These are phyloP conservation scores for Mycalesis mineus DNA, from an alignment of 2,888 invertebrate species.

Conservation along the genomic window DNA sequence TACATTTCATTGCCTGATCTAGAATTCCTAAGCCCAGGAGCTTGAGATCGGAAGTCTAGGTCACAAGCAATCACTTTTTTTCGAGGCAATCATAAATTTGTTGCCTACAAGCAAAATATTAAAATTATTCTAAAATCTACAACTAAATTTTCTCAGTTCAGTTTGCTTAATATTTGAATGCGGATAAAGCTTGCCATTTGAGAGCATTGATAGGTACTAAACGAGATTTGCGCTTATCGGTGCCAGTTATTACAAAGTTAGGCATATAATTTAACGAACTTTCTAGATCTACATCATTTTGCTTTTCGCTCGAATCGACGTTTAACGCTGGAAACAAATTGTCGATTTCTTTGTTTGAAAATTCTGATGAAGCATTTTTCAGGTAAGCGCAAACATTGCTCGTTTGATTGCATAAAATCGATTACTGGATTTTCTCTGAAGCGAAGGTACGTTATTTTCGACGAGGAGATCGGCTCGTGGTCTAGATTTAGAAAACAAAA, in stretches of 20 bases:
- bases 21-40: too few species aligned
- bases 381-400: not conserved
- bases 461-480: not conserved
- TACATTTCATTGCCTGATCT: too few species aligned
- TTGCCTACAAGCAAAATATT: too few species aligned
- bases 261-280: not conserved
- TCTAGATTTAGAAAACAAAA: not conserved
- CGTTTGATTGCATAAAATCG: not conserved
- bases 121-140: constrained; percentile 47
- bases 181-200: not conserved
- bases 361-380: not conserved
- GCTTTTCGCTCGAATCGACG: not conserved
- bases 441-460: not conserved
- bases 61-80: too few species aligned
- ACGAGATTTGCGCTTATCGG: not conserved
- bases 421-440: not conserved
- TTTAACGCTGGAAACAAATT: not conserved
- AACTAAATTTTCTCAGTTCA: not conserved
- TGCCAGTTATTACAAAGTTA: not conserved
- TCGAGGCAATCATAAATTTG: too few species aligned
- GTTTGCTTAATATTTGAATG: not conserved
- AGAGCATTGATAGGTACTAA: not conserved
- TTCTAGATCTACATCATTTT: not conserved
- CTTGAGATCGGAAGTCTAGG: too few species aligned
- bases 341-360: not conserved